Evolutionary conservation across 2,888 invertebrate species (phyloP), one percentile per base, ranked within the genome.

Genomic region (Reticulitermes lucifugus): DNA sequence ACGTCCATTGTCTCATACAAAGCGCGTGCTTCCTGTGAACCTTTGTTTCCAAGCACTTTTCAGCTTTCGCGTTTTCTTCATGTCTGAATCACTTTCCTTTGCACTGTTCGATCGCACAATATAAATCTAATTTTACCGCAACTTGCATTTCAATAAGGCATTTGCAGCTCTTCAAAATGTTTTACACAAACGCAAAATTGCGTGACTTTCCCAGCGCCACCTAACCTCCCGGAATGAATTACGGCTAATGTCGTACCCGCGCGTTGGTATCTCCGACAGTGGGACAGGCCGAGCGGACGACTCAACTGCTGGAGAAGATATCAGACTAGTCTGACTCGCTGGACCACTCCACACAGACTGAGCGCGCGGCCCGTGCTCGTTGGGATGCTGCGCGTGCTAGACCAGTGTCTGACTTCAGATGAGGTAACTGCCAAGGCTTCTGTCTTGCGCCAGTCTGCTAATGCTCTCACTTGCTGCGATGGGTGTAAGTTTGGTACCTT

Each of bases 311-410:
- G 9, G 55, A 12, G 18, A 55, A 55, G 55, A 18, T 55, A 55
- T 18, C 55, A 55, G 22, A 70, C 29, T 46, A 79, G 80, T 73
- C 80, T 71, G 79, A 46, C 73, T 46, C 65, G 29, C 55, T 81
- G 81, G 84, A 81, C 80, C 84, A 84, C 84, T 81, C 51, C 70
- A 71, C 84, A 80, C 80, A 12, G 80, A 84, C 84, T 84, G 84
- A 81, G 41, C 35, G 41, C 35, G 84, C 84, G 60, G 84, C 84
- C 79, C 51, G 81, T 81, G 81, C 81, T 81, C 12, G 65, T n/a
- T 29, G 70, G 70, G 81, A 81, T 70, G 81, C 81, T 70, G 81
- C 81, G 81, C 81, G 81, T 81, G 81, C 81, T 81, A 59, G 81
- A 81, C 81, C 81, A 65, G 65, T 70, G 81, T 21, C 70, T 70